These are phyloP conservation scores for Mesembrinibis cayennensis DNA, from an alignment of 2,113 vertebrate genomes.

Conservation along the genomic window DNA sequence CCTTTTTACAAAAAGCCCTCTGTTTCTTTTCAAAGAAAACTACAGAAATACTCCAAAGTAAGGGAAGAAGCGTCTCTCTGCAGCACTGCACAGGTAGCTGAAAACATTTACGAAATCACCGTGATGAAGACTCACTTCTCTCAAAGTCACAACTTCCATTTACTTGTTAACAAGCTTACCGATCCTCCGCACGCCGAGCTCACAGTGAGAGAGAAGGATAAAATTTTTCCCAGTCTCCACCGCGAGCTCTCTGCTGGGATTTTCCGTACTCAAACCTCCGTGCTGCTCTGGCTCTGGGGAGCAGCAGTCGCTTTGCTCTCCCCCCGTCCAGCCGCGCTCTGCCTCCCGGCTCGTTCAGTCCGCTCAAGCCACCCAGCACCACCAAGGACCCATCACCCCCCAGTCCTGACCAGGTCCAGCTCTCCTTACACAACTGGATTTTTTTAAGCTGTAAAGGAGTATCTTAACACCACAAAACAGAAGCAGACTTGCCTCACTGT, in stretches of 20 bases:
- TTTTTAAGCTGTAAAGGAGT: neutral
- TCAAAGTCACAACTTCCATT: neutral
- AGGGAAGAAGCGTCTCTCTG: neutral
- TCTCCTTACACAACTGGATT: neutral
- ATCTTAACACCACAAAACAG: neutral
- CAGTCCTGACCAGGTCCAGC: neutral
- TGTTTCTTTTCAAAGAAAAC: neutral
- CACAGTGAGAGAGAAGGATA: neutral
- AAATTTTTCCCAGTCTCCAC: neutral
- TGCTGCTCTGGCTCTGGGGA: neutral
- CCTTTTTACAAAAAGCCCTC: neutral
- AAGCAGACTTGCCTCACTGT: neutral
- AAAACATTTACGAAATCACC: neutral
- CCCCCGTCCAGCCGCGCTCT: neutral
- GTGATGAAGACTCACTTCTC: neutral
- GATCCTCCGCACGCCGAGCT: fast-evolving
- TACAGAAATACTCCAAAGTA: neutral
- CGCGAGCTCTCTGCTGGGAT: fast-evolving
- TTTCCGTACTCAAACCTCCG: neutral
- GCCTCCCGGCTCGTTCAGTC: no score
- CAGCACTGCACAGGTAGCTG: neutral
- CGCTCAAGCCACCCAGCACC: neutral
- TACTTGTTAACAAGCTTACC: neutral
- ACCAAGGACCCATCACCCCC: neutral
- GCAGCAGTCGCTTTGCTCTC: neutral